Conservation (phyloP, 92 coral and sea anemone species). For the Epizoanthus stellaris region DNA sequence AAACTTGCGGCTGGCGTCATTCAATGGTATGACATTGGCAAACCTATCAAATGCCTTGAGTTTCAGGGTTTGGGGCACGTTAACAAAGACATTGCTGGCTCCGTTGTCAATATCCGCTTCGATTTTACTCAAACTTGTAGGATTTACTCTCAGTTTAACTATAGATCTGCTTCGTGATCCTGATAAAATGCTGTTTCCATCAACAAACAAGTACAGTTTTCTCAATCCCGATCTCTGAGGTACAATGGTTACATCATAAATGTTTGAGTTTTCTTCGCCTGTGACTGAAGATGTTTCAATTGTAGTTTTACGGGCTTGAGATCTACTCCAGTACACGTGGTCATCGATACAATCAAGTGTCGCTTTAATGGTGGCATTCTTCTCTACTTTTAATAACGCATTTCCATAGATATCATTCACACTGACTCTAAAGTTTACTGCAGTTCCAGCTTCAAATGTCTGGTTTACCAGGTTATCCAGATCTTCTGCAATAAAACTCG, state of each 20-base stretch:
- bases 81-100: neutral
- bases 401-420: conserved; percentile 31
- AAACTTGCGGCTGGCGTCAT: neutral
- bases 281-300: neutral
- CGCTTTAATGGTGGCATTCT: neutral
- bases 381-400: conserved; percentile 1
- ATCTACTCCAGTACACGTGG: neutral
- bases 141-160: neutral
- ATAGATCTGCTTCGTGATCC: neutral
- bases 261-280: neutral
- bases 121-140: neutral
- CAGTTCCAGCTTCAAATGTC: conserved; percentile 36
- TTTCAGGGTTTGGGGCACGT: neutral
- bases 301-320: neutral
- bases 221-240: neutral
- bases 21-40: conserved; percentile 26
- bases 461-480: neutral
- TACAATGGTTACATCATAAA: conserved; percentile 6
- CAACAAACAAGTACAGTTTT: neutral
- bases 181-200: neutral
- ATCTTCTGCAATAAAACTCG: conserved; percentile 10
- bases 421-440: conserved; percentile 14
- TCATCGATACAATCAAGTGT: neutral
- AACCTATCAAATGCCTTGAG: conserved; percentile 2
- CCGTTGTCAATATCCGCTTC: neutral